Percentiles rank a stretch among this genome's conserved stretches.
phyloP scores from a whole-genome alignment of 2,113 vertebrate genomes.

The Ctenodactylus gundi region DNA sequence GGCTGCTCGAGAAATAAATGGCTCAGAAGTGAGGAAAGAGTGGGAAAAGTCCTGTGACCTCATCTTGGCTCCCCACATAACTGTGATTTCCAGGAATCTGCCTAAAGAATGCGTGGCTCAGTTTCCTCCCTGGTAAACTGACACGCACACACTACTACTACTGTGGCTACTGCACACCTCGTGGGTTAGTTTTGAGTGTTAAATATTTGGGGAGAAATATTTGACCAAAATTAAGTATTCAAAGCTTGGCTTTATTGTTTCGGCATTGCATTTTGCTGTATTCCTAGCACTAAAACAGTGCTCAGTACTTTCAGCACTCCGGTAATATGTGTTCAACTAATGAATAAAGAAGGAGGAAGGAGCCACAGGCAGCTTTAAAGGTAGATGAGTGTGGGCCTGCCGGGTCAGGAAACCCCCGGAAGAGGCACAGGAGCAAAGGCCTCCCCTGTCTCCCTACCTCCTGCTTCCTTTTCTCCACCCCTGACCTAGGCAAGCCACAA shows the following conservation, averaged over 20 bases:
- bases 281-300: not conserved
- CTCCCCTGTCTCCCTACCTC: not conserved
- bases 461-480: accelerated
- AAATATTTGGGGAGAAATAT: not conserved
- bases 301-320: not conserved
- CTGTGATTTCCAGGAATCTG: not conserved
- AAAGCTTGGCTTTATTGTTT: not conserved
- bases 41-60: not conserved
- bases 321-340: not conserved
- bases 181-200: not conserved
- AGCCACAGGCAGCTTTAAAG: not conserved
- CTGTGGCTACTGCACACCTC: not conserved
- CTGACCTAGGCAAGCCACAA: not conserved
- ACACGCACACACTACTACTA: not conserved
- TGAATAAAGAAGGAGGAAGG: not conserved
- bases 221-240: not conserved
- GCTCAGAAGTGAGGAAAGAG: not conserved
- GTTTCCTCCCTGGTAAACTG: not conserved
- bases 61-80: not conserved
- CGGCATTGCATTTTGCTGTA: not conserved
- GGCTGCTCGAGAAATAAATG: not conserved
- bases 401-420: not conserved
- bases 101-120: not conserved
- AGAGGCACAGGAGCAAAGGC: not conserved
- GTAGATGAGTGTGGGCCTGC: not conserved